phyloP scores from a whole-genome alignment of 2,113 vertebrate species.

The Peucedramus taeniatus region DNA sequence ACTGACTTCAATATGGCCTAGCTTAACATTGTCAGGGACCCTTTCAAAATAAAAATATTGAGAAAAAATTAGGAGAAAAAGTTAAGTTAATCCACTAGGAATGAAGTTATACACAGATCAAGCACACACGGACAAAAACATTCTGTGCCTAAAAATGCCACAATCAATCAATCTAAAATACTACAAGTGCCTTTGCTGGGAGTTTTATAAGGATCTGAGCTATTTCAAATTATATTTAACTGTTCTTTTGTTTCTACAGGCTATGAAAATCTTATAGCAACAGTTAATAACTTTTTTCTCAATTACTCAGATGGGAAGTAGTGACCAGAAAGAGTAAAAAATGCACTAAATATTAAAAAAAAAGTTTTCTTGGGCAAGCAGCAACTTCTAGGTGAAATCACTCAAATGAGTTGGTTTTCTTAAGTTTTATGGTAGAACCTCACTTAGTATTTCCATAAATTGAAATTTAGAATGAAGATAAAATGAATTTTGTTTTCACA shows the following conservation, averaged over 20 bases:
- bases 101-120: background rate
- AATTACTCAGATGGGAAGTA: background rate
- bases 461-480: background rate
- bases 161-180: background rate
- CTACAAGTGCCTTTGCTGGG: background rate
- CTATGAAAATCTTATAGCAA: background rate
- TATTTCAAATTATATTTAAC: background rate
- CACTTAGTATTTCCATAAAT: background rate
- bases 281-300: background rate
- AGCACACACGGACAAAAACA: background rate
- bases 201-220: background rate
- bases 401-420: background rate
- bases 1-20: background rate
- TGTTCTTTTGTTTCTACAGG: background rate
- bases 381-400: background rate
- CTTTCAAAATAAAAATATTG: background rate
- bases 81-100: fast-evolving
- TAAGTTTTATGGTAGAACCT: background rate
- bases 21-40: background rate
- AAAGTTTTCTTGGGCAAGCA: background rate
- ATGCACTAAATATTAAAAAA: background rate
- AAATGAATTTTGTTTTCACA: background rate
- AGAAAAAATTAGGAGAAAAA: background rate
- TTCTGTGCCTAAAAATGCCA: background rate
- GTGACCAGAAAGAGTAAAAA: background rate